A percentile compares a stretch with the other conserved stretches of the same genome.
Conservation (phyloP, 2,888 invertebrate genomes). For the Apocheima hispidaria region DNA sequence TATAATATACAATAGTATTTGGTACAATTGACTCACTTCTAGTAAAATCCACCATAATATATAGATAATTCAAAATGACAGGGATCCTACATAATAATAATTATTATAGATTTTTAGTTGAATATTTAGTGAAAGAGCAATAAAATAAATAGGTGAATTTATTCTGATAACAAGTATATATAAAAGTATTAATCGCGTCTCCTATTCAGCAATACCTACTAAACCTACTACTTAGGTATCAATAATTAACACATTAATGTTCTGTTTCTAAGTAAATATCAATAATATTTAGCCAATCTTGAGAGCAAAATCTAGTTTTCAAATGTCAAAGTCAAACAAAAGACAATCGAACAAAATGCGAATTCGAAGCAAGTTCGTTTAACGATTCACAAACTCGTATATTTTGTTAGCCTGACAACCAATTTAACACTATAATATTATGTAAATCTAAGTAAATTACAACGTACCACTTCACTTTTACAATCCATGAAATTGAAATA, state of each 20-base stretch:
- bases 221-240: too few species aligned
- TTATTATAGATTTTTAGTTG: too few species aligned
- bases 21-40: too few species aligned
- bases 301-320: constrained; percentile 4
- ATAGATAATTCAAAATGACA: too few species aligned
- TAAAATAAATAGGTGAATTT: not conserved
- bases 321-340: constrained; percentile 21
- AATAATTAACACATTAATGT: not conserved
- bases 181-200: too few species aligned
- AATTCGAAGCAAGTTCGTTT: not conserved
- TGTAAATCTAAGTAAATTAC: not conserved
- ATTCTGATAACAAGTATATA: too few species aligned
- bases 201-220: not conserved
- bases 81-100: too few species aligned
- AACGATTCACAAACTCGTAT: not conserved
- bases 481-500: constrained; percentile 16
- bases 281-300: not conserved
- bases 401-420: not conserved
- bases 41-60: too few species aligned
- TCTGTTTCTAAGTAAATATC: not conserved
- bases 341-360: not conserved
- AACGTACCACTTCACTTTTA: constrained; percentile 5
- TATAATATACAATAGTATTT: not conserved
- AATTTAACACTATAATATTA: not conserved
- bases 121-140: too few species aligned